Evolutionary conservation across 2,113 vertebrate species (phyloP), one percentile per base, ranked within the genome.

Genomic region (Trochalopteron elliotii): DNA sequence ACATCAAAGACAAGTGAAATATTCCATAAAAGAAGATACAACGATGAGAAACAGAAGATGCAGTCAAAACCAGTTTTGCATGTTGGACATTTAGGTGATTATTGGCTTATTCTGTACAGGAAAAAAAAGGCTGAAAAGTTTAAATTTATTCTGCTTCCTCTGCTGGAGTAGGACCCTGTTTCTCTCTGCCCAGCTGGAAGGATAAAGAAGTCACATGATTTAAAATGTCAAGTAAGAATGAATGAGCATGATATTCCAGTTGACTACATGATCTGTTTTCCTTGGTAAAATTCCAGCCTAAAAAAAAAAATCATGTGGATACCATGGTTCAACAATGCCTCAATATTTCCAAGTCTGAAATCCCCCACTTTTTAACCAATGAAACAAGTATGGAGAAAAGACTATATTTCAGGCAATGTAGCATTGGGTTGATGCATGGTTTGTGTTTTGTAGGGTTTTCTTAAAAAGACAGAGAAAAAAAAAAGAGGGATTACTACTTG

Each of bases 341-440:
- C 75, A 96, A 1, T 42, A 89, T 91, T 96, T 96, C 96, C 95
- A 90, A 83, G 47, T 22, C 27, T 52, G 82, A 95, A 83, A 47
- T 44, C n/a, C 50, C 68, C 70, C 10, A 31, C 2, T 71, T 79
- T 39, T 49, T 35, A 82, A 68, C 47, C 52, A 53, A 65, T 6
- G 25, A 72, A 33, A 89, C 2, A 89, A 67, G 18, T 8, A 77
- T 1, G 21, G 37, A 60, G 39, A 45, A 63, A 71, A 92, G 8
- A 77, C 64, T 4, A 17, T 35, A 56, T 65, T 83, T 49, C 49
- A 57, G 37, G 45, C 44, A 89, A 64, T 0, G 5, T 2, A 86
- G 33, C 5, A 0, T 3, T 42, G 42, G 10, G 11, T 22, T 37
- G 9, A 11, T 31, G 27, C 18, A n/a, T 9, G 7, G 6, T 4